phyloP scores from a whole-genome alignment of 2,797 vertebrate species.

The Cryptoblepharus egeriae region DNA sequence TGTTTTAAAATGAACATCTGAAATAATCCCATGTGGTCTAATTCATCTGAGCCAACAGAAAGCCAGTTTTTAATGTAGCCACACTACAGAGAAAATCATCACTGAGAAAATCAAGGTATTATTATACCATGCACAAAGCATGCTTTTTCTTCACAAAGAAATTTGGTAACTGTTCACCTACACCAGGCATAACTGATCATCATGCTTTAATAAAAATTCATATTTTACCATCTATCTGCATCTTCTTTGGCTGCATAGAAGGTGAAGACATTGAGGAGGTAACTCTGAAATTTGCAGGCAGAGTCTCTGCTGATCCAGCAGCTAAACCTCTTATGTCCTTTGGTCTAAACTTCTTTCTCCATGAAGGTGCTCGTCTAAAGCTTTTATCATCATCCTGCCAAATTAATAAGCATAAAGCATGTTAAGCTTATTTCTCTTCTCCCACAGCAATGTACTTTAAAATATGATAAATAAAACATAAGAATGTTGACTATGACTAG shows the following conservation, averaged over 20 bases:
- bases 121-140: constrained; percentile 64
- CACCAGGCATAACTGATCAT: constrained; percentile 46
- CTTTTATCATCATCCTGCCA: constrained; percentile 94
- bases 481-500: not conserved
- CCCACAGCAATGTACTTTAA: not conserved
- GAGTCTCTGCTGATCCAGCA: constrained; percentile 90
- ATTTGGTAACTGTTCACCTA: constrained; percentile 32
- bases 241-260: constrained; percentile 94
- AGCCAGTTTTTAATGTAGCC: constrained; percentile 1
- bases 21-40: not conserved
- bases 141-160: constrained; percentile 45
- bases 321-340: constrained; percentile 92
- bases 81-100: not conserved
- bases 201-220: constrained; percentile 64
- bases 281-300: constrained; percentile 95
- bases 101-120: constrained; percentile 20
- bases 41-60: not conserved
- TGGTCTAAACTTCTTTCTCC: constrained; percentile 98
- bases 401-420: constrained; percentile 45
- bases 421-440: not conserved
- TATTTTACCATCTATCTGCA: constrained; percentile 90
- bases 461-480: not conserved
- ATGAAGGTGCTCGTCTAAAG: constrained; percentile 95
- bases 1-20: not conserved
- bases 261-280: constrained; percentile 88